A percentile compares a stretch with the other conserved stretches of the same genome.
Evolutionary conservation across 2,888 invertebrate genomes (phyloP).

Genomic region (Automeris io): DNA sequence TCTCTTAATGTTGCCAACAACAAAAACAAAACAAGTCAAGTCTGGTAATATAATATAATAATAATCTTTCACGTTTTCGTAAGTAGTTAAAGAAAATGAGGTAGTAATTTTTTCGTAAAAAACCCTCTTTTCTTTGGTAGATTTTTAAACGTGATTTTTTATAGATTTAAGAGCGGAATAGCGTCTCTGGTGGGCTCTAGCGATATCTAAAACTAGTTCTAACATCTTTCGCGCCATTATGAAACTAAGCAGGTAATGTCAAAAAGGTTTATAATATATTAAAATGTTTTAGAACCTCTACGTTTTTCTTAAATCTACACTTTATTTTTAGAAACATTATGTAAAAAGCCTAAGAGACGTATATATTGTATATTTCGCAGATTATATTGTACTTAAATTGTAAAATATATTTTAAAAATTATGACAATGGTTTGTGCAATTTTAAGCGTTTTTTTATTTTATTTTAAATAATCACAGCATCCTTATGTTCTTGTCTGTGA

Average conservation of each 20-base stretch:
- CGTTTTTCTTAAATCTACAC: constrained; percentile 42
- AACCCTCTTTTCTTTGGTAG: constrained; percentile 23
- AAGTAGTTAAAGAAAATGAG: constrained; percentile 15
- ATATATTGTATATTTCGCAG: constrained; percentile 41
- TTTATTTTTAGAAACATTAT: constrained; percentile 35
- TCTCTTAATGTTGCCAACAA: constrained; percentile 2
- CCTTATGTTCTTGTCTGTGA: constrained; percentile 80
- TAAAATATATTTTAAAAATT: constrained; percentile 50
- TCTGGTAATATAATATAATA: no score
- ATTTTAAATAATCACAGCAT: constrained; percentile 66
- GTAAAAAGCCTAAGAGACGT: constrained; percentile 55
- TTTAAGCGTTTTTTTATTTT: constrained; percentile 29
- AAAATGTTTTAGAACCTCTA: constrained; percentile 40
- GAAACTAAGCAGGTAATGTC: constrained; percentile 7
- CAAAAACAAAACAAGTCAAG: constrained; percentile 10
- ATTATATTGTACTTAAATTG: constrained; percentile 36
- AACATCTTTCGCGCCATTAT: constrained; percentile 17
- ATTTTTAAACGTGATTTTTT: constrained; percentile 17
- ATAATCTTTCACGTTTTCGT: constrained; percentile 13
- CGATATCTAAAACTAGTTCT: constrained; percentile 60
- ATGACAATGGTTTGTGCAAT: constrained; percentile 27
- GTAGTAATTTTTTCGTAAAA: constrained; percentile 28
- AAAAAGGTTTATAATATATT: constrained; percentile 26
- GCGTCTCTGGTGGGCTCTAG: constrained; percentile 52
- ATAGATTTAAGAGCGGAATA: constrained; percentile 26